Conservation (phyloP, 2,888 invertebrate genomes). For the Pseudococcus longispinus region DNA sequence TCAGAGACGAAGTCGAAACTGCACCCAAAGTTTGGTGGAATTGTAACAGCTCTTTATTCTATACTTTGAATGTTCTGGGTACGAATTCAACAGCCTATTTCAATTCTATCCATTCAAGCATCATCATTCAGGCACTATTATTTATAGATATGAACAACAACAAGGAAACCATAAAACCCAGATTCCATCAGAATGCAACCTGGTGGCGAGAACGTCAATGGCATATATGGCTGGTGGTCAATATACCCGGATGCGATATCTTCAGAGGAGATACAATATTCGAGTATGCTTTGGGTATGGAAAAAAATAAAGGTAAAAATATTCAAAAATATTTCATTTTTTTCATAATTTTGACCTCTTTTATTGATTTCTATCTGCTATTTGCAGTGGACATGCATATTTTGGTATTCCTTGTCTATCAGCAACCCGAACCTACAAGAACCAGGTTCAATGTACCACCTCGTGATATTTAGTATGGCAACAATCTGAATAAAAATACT, state of each 20-base stretch:
- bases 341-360: too few species aligned
- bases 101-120: background rate
- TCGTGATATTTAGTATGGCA: background rate
- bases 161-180: background rate
- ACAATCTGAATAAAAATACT: background rate
- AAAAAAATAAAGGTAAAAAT: background rate
- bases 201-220: constrained; percentile 2
- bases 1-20: background rate
- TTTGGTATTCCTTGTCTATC: constrained; percentile 81
- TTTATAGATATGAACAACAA: background rate
- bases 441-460: constrained; percentile 68
- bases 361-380: background rate
- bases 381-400: constrained; percentile 70
- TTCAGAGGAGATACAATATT: constrained; percentile 76
- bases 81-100: background rate
- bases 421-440: constrained; percentile 68
- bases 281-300: constrained; percentile 68
- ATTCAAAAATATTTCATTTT: background rate
- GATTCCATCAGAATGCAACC: background rate
- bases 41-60: background rate
- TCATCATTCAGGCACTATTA: background rate
- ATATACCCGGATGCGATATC: constrained; percentile 78
- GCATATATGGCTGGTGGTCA: constrained; percentile 78
- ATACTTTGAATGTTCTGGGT: background rate
- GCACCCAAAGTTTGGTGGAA: background rate